Evolutionary conservation across 2,888 invertebrate genomes (phyloP).

Genomic region (Blomia tropicalis): DNA sequence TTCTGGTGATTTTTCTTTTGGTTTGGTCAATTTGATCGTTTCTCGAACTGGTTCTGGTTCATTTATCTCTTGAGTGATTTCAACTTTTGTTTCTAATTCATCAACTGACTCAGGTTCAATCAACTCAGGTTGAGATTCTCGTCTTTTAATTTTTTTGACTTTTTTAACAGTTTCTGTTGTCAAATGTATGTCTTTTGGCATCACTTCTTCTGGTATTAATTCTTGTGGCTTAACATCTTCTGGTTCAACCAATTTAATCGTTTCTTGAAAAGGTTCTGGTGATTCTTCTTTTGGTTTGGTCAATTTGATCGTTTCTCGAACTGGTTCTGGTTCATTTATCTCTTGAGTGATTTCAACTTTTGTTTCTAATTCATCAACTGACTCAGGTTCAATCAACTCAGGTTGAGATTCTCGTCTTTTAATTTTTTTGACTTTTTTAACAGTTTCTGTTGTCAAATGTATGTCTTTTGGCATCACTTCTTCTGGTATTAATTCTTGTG

Average conservation of each 20-base stretch:
- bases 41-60: background rate
- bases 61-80: background rate
- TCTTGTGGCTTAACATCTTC: too few relatives aligned
- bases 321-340: background rate
- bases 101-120: background rate
- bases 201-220: background rate
- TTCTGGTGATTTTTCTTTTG: background rate
- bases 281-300: background rate
- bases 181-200: background rate
- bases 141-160: background rate
- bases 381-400: background rate
- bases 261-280: background rate
- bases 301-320: background rate
- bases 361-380: background rate
- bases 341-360: background rate
- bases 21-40: background rate
- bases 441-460: background rate
- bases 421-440: constrained; percentile 16
- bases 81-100: background rate
- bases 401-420: background rate
- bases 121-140: background rate
- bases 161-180: background rate
- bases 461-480: background rate
- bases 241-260: too few relatives aligned
- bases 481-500: background rate